Base-by-base conservation (phyloP, 1,140 invertebrate species). In the Colletes latitarsis region DNA sequence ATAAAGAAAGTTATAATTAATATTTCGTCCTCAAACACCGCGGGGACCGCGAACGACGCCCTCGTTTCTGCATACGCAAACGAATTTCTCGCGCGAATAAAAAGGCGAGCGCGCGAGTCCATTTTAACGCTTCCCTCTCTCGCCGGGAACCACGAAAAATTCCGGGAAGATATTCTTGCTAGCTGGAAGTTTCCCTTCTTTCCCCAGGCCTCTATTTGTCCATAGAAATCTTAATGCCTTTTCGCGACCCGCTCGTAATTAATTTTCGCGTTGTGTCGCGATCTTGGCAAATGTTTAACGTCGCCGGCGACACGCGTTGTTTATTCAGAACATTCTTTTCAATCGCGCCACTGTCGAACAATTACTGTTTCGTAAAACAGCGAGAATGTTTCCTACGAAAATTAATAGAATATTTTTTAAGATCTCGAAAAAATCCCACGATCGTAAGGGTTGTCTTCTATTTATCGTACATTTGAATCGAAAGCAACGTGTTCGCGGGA, bases 1-100 rank as follows among this genome's bases (percentile, higher is more conserved):
- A 79, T 79, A 74, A 79, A 73, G 77, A 79, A 73, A 74, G 77
- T 79, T 79, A 74, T 79, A 79, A 79, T 79, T 79, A 79, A 73
- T 79, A 79, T 74, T 79, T 79, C 60, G 30, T 8, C 60, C 46
- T 14, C n/a, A 71, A 71, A 62, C 68, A 63, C 46, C 10, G 21
- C 8, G 62, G 39, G 9, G 0, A 52, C 30, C 8, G 17, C 49
- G 60, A 66, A 49, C 19, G 49, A 21, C 39, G 0, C 10, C 46
- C 49, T 17, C 49, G 9, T 17, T 62, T 63, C 58, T 53, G 57
- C 68, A 63, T 19, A 30, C 64, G 30, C 70, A 39, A 64, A 72
- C 76, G 55, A 73, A 64, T 79, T 73, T 64, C 41, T 46, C 41
- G 46, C 70, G 62, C 41, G 19, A 57, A 30, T 30, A 14, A 62